Percentiles rank a stretch among this genome's conserved stretches.
Evolutionary conservation across 2,113 vertebrate species (phyloP).

Genomic region (Phainopepla nitens): DNA sequence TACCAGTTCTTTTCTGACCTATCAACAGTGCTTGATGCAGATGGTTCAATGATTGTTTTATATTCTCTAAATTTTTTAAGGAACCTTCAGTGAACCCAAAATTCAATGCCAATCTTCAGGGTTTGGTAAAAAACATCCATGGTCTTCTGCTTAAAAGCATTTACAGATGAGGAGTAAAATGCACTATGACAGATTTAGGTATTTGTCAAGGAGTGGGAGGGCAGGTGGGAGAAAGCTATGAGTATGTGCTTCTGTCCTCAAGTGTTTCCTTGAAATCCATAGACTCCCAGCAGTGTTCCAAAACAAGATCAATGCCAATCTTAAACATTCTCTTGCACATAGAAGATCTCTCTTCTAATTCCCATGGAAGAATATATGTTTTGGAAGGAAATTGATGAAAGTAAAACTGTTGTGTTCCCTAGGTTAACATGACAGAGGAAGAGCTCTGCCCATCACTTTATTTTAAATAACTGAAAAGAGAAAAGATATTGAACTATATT

Average conservation of each 20-base stretch:
- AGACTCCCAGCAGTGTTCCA: background rate
- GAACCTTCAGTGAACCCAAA: background rate
- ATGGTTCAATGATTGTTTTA: background rate
- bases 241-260: background rate
- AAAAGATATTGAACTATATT: background rate
- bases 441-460: background rate
- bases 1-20: background rate
- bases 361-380: background rate
- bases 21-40: background rate
- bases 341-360: background rate
- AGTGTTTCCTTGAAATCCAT: background rate
- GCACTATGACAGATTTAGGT: background rate
- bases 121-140: background rate
- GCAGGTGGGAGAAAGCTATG: background rate
- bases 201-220: background rate
- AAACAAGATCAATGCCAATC: background rate
- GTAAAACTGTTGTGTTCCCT: background rate
- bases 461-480: background rate
- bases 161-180: conserved; percentile 21
- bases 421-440: background rate
- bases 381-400: background rate
- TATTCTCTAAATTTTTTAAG: background rate
- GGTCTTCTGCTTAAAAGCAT: background rate
- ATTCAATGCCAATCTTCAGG: background rate
- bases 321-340: background rate